These are phyloP conservation scores for Lanistes nyassanus DNA, from an alignment of 1,140 invertebrate genomes.

Conservation along the genomic window DNA sequence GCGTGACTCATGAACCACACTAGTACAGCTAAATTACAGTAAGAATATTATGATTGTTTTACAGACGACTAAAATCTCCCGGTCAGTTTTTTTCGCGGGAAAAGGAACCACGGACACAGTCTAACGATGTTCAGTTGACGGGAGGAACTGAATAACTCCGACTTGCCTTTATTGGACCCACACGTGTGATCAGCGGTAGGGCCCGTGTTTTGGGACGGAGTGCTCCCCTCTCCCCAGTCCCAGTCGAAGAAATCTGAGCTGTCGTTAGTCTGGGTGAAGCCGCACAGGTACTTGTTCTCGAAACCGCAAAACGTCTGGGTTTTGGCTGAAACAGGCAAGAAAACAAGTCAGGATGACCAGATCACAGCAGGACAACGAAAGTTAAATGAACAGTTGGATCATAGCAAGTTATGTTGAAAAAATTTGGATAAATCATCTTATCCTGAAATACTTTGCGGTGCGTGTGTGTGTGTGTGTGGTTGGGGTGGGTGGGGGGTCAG, in stretches of 20 bases:
- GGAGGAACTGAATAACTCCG: not conserved
- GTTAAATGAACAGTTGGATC: too few species aligned
- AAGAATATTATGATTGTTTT: too few species aligned
- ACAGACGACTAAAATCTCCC: too few species aligned
- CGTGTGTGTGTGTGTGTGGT: too few species aligned
- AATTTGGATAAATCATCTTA: too few species aligned
- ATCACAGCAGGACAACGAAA: not conserved
- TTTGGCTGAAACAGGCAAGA: constrained; percentile 50
- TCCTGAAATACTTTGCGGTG: too few species aligned
- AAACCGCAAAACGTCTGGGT: constrained; percentile 60
- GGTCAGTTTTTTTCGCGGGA: too few species aligned
- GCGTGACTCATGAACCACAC: too few species aligned
- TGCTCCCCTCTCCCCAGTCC: constrained; percentile 45
- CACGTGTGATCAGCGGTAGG: constrained; percentile 61
- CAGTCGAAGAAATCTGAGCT: constrained; percentile 58
- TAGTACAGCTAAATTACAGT: too few species aligned
- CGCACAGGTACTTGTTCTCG: constrained; percentile 57
- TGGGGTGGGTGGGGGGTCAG: too few species aligned
- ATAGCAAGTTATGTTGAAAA: too few species aligned
- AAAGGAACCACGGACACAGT: too few species aligned
- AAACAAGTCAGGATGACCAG: not conserved
- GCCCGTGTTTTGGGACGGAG: constrained; percentile 55
- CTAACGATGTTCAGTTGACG: not conserved
- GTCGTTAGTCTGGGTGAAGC: constrained; percentile 51
- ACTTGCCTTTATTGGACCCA: constrained; percentile 22